Conservation (phyloP, 2,888 invertebrate species). For the Cotesia congregata region DNA sequence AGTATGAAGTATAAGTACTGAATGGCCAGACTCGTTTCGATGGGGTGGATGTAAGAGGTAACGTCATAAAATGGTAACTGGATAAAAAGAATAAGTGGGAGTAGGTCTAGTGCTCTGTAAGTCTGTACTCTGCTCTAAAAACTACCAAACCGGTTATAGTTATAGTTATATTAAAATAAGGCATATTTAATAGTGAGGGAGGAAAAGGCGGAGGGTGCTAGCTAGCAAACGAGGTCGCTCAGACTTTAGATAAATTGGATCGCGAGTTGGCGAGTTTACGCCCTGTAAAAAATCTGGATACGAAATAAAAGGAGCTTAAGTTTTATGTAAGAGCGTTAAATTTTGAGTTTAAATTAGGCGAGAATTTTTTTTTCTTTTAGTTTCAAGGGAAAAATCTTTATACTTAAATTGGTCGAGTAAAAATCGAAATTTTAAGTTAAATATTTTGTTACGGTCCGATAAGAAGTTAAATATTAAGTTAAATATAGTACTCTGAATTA, state of each 20-base stretch:
- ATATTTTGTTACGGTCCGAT: too few relatives aligned
- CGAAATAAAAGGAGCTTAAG: neutral
- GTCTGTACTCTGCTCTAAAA: neutral
- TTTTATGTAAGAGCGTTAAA: too few relatives aligned
- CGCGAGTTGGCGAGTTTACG: conserved; percentile 40
- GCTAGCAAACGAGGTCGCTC: conserved; percentile 35
- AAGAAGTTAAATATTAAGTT: too few relatives aligned
- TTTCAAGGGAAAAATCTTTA: too few relatives aligned
- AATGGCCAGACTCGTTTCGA: conserved; percentile 19
- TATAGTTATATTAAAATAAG: neutral
- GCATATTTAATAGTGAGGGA: neutral
- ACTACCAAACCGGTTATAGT: neutral
- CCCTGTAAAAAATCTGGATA: conserved; percentile 13
- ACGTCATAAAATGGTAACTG: conserved; percentile 40
- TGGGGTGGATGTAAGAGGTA: neutral
- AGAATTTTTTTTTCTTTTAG: too few relatives aligned
- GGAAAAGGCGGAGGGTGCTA: conserved; percentile 1
- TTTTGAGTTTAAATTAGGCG: too few relatives aligned
- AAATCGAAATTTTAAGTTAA: too few relatives aligned
- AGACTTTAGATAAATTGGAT: conserved; percentile 44
- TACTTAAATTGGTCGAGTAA: too few relatives aligned
- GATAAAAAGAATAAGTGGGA: conserved; percentile 23
- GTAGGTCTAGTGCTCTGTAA: too few relatives aligned
- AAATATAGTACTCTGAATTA: too few relatives aligned
- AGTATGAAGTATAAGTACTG: conserved; percentile 29